Percentiles rank a stretch among this genome's conserved stretches.
These are phyloP conservation scores for Acanthurus tractus DNA, from an alignment of 2,797 vertebrate species.

Conservation along the genomic window DNA sequence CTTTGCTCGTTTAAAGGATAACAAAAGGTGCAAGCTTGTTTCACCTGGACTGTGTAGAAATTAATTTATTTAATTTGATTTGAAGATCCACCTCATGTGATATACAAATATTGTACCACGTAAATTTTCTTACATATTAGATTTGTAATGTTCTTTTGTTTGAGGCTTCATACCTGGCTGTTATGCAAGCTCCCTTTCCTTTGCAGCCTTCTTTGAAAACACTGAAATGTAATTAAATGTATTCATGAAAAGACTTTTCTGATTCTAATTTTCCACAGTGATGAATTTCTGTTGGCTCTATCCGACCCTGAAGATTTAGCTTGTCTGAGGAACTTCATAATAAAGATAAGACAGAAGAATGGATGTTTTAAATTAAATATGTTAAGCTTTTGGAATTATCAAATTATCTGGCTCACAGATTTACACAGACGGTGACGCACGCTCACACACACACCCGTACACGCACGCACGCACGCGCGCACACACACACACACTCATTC, in stretches of 20 bases:
- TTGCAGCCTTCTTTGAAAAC: slow-evolving; percentile 20
- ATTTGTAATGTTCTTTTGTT: slow-evolving; percentile 18
- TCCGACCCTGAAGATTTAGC: slow-evolving; percentile 45
- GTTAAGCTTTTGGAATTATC: slow-evolving; percentile 43
- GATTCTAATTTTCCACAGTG: slow-evolving; percentile 51
- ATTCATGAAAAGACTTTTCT: slow-evolving; percentile 36
- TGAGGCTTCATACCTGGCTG: slow-evolving; percentile 2
- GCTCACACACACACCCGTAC: not conserved
- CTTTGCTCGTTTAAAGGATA: not conserved
- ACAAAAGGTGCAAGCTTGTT: not conserved
- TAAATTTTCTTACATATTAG: not conserved
- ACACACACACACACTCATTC: not conserved
- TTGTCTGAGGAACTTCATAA: slow-evolving; percentile 40
- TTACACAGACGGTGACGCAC: slow-evolving; percentile 14
- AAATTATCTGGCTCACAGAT: slow-evolving; percentile 52
- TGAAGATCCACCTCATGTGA: not conserved
- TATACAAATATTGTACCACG: too few relatives aligned
- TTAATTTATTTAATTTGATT: not conserved
- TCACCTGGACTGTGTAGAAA: not conserved
- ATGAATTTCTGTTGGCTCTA: slow-evolving; percentile 35
- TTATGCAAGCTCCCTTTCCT: slow-evolving; percentile 1
- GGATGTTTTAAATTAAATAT: slow-evolving; percentile 35
- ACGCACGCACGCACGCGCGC: not conserved
- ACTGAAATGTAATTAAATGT: slow-evolving; percentile 54
- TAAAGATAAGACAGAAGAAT: slow-evolving; percentile 44